Conservation (phyloP, 2,888 invertebrate species). For the Disparrhopalites patrizii region DNA sequence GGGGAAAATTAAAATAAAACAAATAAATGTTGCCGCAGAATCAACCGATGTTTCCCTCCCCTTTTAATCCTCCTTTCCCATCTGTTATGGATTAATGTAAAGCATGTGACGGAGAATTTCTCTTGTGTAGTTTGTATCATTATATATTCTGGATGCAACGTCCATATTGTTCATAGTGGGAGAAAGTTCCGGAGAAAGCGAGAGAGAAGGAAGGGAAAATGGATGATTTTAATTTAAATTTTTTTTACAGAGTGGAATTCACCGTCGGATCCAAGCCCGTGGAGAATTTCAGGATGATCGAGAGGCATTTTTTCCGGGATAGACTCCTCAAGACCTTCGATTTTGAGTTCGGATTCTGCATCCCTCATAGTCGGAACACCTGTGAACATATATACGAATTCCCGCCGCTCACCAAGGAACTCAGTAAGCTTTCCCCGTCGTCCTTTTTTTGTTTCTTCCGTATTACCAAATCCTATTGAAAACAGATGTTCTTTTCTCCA, state of each 20-base stretch:
- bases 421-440: slow-evolving; percentile 68
- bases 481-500: background rate
- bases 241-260: slow-evolving; percentile 95
- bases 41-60: too few species aligned
- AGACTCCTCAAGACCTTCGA: slow-evolving; percentile 94
- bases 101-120: too few species aligned
- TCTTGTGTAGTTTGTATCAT: too few species aligned
- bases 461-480: background rate
- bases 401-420: slow-evolving; percentile 76
- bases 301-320: slow-evolving; percentile 92
- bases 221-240: too few species aligned
- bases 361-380: slow-evolving; percentile 94
- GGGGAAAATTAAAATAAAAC: too few species aligned
- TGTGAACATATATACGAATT: slow-evolving; percentile 99
- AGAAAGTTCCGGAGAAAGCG: too few species aligned
- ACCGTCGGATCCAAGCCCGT: slow-evolving; percentile 89
- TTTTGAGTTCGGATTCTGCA: slow-evolving; percentile 99
- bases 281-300: slow-evolving; percentile 96
- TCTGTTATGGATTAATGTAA: too few species aligned
- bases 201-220: background rate
- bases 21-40: too few species aligned
- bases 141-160: too few species aligned
- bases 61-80: too few species aligned
- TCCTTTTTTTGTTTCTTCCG: slow-evolving; percentile 3
- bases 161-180: too few species aligned